Conservation (phyloP, 2,888 invertebrate species). For the Lasioglossum pauxillum region DNA sequence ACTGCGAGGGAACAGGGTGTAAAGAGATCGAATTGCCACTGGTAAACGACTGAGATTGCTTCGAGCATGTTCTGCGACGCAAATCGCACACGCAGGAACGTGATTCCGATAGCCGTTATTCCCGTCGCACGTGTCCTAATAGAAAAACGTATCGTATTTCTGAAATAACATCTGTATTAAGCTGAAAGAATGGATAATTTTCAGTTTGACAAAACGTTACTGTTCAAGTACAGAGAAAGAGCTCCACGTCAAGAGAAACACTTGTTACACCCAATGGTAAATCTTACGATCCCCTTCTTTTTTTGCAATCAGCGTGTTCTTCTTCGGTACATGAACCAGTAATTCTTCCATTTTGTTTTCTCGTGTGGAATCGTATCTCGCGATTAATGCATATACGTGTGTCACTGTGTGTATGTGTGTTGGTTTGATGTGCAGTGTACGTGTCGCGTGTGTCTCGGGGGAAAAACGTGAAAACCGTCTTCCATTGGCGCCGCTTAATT, state of each 20-base stretch:
- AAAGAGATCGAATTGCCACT: not conserved
- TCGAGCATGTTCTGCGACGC: not conserved
- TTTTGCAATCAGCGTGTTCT: not conserved
- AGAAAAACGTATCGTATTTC: constrained; percentile 1
- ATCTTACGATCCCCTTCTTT: not conserved
- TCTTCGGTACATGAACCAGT: constrained; percentile 40
- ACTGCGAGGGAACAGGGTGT: not conserved
- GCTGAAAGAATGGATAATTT: constrained; percentile 44
- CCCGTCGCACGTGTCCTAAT: constrained; percentile 10
- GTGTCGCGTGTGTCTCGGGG: not conserved
- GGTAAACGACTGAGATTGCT: not conserved
- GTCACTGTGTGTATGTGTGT: not conserved
- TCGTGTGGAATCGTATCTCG: constrained; percentile 7
- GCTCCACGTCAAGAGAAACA: not conserved
- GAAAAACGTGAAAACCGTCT: constrained; percentile 58
- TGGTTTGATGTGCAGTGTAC: not conserved
- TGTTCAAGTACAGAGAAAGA: constrained; percentile 42
- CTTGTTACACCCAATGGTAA: too few species aligned
- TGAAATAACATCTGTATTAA: constrained; percentile 48
- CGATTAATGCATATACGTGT: not conserved
- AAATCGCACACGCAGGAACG: not conserved
- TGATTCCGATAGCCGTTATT: not conserved
- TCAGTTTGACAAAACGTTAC: not conserved
- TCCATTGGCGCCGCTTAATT: constrained; percentile 14
- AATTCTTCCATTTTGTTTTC: constrained; percentile 5